Conservation (phyloP, 2,888 invertebrate genomes). For the Eupithecia subfuscata region DNA sequence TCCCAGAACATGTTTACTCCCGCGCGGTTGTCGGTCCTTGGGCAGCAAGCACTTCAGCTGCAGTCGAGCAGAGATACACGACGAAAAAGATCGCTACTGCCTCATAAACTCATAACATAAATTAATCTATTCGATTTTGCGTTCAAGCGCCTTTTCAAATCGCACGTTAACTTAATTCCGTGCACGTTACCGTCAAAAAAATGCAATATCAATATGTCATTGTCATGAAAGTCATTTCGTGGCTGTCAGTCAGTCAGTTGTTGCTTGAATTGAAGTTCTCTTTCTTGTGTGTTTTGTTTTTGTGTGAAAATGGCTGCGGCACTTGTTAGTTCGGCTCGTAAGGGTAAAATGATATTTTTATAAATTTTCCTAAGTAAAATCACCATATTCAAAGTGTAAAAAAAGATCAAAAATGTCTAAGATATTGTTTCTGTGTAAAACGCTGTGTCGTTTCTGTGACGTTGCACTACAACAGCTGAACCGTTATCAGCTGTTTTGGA, state of each 20-base stretch:
- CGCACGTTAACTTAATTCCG: too few relatives aligned
- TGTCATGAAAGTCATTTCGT: background rate
- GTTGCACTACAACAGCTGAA: background rate
- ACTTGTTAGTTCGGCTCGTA: conserved; percentile 83
- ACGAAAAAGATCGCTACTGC: too few relatives aligned
- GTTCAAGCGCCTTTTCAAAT: too few relatives aligned
- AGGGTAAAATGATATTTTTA: conserved; percentile 75
- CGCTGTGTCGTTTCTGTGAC: background rate
- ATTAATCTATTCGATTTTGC: too few relatives aligned
- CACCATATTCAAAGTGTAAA: background rate
- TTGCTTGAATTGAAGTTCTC: too few relatives aligned
- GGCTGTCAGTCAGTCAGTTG: background rate
- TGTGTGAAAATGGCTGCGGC: conserved; percentile 71
- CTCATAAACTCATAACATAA: too few relatives aligned
- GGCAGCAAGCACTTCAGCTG: too few relatives aligned
- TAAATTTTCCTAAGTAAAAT: conserved; percentile 30
- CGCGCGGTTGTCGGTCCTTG: too few relatives aligned
- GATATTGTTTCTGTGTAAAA: background rate
- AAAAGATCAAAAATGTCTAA: background rate
- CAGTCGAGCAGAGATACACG: too few relatives aligned
- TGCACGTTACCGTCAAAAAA: too few relatives aligned
- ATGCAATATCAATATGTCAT: background rate
- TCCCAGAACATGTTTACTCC: too few relatives aligned
- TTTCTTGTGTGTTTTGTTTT: background rate
- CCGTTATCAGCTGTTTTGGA: conserved; percentile 7